These are phyloP conservation scores for Dipodomys stephensi DNA, from an alignment of 2,113 vertebrate genomes.

Conservation along the genomic window DNA sequence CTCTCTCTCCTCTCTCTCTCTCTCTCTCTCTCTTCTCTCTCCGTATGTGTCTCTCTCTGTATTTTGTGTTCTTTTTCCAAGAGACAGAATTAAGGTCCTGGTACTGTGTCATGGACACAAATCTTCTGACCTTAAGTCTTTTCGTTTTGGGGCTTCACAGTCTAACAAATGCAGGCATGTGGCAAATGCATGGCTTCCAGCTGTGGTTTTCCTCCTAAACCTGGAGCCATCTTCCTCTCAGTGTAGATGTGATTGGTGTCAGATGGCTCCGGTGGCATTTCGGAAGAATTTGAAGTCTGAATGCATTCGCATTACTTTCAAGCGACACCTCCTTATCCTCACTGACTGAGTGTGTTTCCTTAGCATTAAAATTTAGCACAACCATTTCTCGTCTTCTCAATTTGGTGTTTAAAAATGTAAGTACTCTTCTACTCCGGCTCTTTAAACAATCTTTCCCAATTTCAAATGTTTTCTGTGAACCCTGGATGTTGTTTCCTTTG, in stretches of 20 bases:
- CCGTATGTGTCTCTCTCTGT: not conserved
- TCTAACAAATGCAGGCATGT: not conserved
- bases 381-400: conserved; percentile 56
- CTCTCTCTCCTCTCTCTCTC: too few relatives aligned
- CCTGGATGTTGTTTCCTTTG: not conserved
- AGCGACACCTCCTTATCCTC: not conserved
- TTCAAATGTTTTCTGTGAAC: not conserved
- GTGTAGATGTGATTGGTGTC: conserved; percentile 23
- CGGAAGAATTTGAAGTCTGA: conserved; percentile 62
- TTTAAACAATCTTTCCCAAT: conserved; percentile 29
- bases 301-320: conserved; percentile 48
- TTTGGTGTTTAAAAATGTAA: conserved; percentile 74
- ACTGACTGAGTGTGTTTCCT: conserved; percentile 74
- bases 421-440: not conserved
- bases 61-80: conserved; percentile 6
- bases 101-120: not conserved
- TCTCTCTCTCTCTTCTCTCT: too few relatives aligned
- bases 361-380: conserved; percentile 69
- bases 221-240: conserved; percentile 20
- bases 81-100: conserved; percentile 26
- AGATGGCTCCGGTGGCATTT: conserved; percentile 67
- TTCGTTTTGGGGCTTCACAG: not conserved
- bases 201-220: conserved; percentile 50
- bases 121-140: not conserved
- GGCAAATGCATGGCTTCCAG: not conserved